Evolutionary conservation across 2,113 vertebrate species (phyloP).

Genomic region (Catharus fuscescens): DNA sequence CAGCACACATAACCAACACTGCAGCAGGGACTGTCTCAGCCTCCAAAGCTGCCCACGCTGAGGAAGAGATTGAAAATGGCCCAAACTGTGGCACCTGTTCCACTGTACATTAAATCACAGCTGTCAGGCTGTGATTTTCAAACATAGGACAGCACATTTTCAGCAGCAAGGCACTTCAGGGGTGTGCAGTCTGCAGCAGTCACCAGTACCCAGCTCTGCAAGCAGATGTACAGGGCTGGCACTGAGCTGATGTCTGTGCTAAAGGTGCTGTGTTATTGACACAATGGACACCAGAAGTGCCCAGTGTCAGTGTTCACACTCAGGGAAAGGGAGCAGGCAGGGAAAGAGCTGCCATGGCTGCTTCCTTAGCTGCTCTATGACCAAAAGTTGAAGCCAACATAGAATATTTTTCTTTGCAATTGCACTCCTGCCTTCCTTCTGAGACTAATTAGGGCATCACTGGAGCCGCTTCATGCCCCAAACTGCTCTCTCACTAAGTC

Average conservation of each 20-base stretch:
- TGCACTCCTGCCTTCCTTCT: background rate
- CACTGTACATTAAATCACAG: background rate
- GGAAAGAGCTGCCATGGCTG: background rate
- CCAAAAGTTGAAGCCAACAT: background rate
- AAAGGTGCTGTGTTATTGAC: fast-evolving
- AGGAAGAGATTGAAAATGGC: background rate
- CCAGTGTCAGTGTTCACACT: background rate
- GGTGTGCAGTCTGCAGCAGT: background rate
- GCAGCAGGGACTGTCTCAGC: background rate
- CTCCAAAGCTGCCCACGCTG: background rate
- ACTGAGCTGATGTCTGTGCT: background rate
- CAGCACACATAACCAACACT: background rate
- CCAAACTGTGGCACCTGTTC: background rate
- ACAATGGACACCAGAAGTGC: background rate
- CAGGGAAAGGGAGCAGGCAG: background rate
- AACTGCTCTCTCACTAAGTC: background rate
- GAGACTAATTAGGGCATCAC: background rate
- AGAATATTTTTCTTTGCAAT: background rate
- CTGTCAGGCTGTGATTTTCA: background rate
- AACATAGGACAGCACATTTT: background rate
- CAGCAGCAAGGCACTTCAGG: background rate
- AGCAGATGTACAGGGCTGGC: background rate
- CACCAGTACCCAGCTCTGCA: too few species aligned
- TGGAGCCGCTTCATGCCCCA: background rate
- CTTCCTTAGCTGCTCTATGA: background rate